Percentiles rank a stretch among this genome's conserved stretches.
phyloP scores from a whole-genome alignment of 2,888 invertebrate genomes.

The Drosophila putrida region DNA sequence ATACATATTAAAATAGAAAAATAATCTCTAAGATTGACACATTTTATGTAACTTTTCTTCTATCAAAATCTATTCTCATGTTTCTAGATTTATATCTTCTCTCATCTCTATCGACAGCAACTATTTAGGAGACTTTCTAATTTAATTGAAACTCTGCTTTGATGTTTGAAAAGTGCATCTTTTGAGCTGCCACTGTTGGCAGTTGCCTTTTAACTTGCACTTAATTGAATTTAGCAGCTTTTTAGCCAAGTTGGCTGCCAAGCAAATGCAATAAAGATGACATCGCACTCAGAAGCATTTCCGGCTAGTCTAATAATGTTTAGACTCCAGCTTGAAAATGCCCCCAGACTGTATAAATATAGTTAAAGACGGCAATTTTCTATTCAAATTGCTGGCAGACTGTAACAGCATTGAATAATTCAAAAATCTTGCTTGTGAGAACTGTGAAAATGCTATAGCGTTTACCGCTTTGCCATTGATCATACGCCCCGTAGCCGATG shows the following conservation, averaged over 20 bases:
- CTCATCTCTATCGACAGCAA: not conserved
- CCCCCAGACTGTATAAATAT: not conserved
- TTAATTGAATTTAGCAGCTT: slow-evolving; percentile 9
- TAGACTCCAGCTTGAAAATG: slow-evolving; percentile 20
- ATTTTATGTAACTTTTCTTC: not conserved
- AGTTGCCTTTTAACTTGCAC: not conserved
- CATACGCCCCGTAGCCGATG: slow-evolving; percentile 46
- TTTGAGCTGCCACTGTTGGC: not conserved
- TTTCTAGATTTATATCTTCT: not conserved
- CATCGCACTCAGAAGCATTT: slow-evolving; percentile 57
- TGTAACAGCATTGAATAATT: slow-evolving; percentile 10
- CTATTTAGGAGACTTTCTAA: not conserved
- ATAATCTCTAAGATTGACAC: too few relatives aligned
- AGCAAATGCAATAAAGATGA: slow-evolving; percentile 45
- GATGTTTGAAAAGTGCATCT: not conserved
- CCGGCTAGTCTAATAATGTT: slow-evolving; percentile 27
- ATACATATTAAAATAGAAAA: too few relatives aligned
- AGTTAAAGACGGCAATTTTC: slow-evolving; percentile 26
- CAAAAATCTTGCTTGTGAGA: not conserved
- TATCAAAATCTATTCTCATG: not conserved
- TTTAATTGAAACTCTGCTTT: not conserved
- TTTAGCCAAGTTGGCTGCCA: slow-evolving; percentile 14
- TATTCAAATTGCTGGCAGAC: slow-evolving; percentile 45
- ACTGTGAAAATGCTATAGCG: slow-evolving; percentile 14
- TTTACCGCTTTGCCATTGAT: slow-evolving; percentile 37